Evolutionary conservation across 2,888 invertebrate species (phyloP).

Genomic region (Dryadula phaetusa): DNA sequence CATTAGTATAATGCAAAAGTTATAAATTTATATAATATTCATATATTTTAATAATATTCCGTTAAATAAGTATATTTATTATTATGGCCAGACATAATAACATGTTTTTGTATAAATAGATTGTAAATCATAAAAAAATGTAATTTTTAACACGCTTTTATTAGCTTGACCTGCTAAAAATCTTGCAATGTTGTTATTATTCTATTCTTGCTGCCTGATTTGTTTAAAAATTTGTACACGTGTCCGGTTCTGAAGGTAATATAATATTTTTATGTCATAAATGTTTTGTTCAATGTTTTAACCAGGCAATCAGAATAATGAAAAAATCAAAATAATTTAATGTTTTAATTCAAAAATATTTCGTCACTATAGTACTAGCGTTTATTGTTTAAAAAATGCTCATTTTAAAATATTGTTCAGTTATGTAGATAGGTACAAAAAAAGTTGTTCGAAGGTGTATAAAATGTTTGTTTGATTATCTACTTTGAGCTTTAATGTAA

Average conservation of each 20-base stretch:
- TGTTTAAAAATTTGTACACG: not conserved
- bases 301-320: too few species aligned
- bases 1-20: not conserved
- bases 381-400: too few species aligned
- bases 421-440: not conserved
- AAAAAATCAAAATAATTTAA: too few species aligned
- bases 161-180: not conserved
- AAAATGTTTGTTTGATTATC: not conserved
- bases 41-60: conserved; percentile 1
- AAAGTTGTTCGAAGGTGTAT: not conserved
- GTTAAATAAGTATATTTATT: not conserved
- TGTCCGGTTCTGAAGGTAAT: too few species aligned
- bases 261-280: too few species aligned
- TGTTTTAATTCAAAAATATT: too few species aligned
- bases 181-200: not conserved
- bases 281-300: too few species aligned
- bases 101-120: not conserved
- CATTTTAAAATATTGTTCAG: not conserved
- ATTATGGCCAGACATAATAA: conserved; percentile 4
- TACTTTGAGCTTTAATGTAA: not conserved
- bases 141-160: not conserved
- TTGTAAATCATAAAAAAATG: not conserved
- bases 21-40: not conserved
- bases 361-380: too few species aligned
- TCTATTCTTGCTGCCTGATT: not conserved